These are phyloP conservation scores for Pristis pectinata DNA, from an alignment of 2,797 vertebrate genomes.

Conservation along the genomic window DNA sequence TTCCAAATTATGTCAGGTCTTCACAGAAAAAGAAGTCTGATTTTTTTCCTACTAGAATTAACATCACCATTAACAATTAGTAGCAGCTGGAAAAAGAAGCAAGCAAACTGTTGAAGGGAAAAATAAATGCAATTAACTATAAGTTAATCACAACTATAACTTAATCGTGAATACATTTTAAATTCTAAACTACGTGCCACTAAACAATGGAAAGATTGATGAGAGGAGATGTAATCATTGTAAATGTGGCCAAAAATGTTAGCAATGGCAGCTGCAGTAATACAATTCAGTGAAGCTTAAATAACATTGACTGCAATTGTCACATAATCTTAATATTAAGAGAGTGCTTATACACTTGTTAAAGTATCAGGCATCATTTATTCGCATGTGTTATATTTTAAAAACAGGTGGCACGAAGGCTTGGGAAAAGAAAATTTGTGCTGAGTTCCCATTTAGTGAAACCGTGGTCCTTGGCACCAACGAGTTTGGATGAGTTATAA, in stretches of 20 bases:
- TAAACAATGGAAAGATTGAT: neutral
- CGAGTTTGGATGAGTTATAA: neutral
- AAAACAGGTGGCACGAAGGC: neutral
- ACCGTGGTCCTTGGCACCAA: neutral
- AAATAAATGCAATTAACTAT: neutral
- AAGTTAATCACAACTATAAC: neutral
- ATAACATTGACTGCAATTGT: neutral
- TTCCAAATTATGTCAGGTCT: neutral
- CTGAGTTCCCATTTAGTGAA: neutral
- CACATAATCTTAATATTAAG: neutral
- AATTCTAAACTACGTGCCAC: neutral
- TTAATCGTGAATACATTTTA: neutral
- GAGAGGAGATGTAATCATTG: neutral
- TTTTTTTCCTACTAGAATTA: neutral
- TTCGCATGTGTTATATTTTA: neutral
- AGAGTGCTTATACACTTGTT: neutral
- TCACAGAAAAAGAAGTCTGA: neutral
- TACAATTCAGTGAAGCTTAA: neutral
- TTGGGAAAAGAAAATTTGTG: neutral
- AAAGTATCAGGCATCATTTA: neutral
- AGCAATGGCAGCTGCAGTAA: neutral
- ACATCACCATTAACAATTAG: neutral
- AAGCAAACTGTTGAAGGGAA: neutral
- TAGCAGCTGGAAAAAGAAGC: neutral
- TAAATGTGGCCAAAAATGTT: neutral